These are phyloP conservation scores for Cenopis cana DNA, from an alignment of 2,888 invertebrate genomes.

Conservation along the genomic window DNA sequence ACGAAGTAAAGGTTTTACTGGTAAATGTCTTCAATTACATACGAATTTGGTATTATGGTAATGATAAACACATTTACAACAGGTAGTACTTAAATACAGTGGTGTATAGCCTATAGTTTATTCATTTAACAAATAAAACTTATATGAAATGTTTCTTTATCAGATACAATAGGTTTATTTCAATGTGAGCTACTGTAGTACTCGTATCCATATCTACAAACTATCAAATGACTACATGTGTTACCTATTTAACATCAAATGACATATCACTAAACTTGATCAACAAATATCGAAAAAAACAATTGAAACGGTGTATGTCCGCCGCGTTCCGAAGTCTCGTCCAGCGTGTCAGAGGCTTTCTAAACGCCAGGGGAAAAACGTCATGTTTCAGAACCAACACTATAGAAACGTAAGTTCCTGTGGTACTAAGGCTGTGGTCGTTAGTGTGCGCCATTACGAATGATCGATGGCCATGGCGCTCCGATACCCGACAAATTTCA, in stretches of 20 bases:
- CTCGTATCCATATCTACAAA: neutral
- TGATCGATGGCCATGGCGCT: conserved; percentile 77
- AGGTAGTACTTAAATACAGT: too few species aligned
- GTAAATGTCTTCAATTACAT: neutral
- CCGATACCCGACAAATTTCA: conserved; percentile 80
- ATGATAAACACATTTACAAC: too few species aligned
- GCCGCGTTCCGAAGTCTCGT: conserved; percentile 40
- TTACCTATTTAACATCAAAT: conserved; percentile 9
- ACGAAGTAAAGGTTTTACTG: conserved; percentile 16
- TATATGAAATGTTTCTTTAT: too few species aligned
- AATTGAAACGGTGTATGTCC: conserved; percentile 34
- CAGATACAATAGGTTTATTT: too few species aligned
- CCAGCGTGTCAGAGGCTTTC: conserved; percentile 25
- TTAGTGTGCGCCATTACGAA: conserved; percentile 78
- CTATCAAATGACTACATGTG: neutral
- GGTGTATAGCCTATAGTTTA: too few species aligned
- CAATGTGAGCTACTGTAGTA: neutral
- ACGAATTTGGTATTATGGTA: too few species aligned
- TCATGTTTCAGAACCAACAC: neutral
- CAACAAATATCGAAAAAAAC: conserved; percentile 36
- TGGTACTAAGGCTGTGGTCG: conserved; percentile 57
- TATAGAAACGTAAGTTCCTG: conserved; percentile 1
- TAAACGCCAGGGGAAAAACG: neutral
- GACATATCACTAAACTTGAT: conserved; percentile 25
- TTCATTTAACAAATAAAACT: too few species aligned